Conservation (phyloP, 2,113 vertebrate species). For the Pyxicephalus adspersus region DNA sequence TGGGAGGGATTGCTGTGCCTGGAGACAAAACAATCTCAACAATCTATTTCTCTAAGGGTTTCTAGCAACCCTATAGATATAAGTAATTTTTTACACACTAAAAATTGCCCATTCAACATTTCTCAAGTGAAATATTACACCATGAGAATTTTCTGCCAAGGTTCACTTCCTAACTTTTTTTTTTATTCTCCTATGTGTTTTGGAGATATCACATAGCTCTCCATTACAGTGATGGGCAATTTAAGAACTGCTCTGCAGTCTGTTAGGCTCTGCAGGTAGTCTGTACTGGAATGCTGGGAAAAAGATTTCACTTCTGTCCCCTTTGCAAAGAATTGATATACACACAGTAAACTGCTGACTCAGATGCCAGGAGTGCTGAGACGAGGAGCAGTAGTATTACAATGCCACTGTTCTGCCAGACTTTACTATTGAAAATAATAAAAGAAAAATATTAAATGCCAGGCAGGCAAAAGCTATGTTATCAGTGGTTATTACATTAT, state of each 20-base stretch:
- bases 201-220: no score
- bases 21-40: no score
- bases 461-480: neutral
- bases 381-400: neutral
- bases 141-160: no score
- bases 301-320: neutral
- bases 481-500: constrained; percentile 1
- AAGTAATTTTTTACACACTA: no score
- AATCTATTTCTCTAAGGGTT: no score
- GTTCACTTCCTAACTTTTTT: no score
- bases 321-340: constrained; percentile 32
- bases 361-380: constrained; percentile 6
- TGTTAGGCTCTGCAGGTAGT: neutral
- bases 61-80: no score
- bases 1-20: no score
- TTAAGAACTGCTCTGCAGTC: neutral
- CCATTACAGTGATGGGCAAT: neutral
- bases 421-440: neutral
- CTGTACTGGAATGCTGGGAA: constrained; percentile 16
- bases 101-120: no score
- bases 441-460: neutral
- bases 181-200: no score
- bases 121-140: no score
- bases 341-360: constrained; percentile 28
- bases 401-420: constrained; percentile 16